Base-by-base conservation (phyloP, 2,797 vertebrate species). In the Tympanoctomys barrerae region DNA sequence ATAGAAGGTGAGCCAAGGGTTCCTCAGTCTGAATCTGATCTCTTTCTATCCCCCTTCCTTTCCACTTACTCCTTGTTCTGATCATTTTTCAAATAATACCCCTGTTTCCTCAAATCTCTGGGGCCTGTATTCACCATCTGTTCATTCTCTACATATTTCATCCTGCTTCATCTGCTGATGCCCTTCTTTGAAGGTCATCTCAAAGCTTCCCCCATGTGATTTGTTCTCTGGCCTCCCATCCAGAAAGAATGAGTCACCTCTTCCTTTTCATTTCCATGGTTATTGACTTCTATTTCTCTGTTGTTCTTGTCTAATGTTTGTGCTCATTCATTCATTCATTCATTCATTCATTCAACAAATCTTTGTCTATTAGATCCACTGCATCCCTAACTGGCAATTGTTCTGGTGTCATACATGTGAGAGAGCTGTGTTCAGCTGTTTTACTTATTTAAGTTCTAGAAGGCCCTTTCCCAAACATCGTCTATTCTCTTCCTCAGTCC, bases 81-180 rank as follows among this genome's bases (percentile, higher is more conserved):
- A 70, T 54, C 33, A 46, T 73, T 94, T 73, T 94, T 94, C 49
- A 85, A 95, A 78, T 19, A 80, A n/a, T 36, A 59, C 14, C 2
- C 7, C 75, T 49, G 18, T 77, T 77, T 36, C 86, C 83, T 89
- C 18, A 24, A 79, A 57, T 71, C 21, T 95, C 84, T 13, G 73
- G 4, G 81, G 36, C 0, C 2, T 82, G 94, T 61, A 78, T 24
- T 81, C 28, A 11, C 73, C 3, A 13, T 73, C 3, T 78, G 16
- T 57, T 5, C 26, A 33, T 87, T 82, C 87, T 61, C 59, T 70
- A 33, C 68, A 62, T 2, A 62, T 11, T 66, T 77, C 24, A n/a
- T 92, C 49, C 52, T 73, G 22, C 39, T 77, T 68, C 19, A 21
- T 89, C 5, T 71, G 3, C 0, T 78, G 16, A 84, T 46, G 59